These are phyloP conservation scores for Sesamia nonagrioides DNA, from an alignment of 1,140 invertebrate genomes.

Conservation along the genomic window DNA sequence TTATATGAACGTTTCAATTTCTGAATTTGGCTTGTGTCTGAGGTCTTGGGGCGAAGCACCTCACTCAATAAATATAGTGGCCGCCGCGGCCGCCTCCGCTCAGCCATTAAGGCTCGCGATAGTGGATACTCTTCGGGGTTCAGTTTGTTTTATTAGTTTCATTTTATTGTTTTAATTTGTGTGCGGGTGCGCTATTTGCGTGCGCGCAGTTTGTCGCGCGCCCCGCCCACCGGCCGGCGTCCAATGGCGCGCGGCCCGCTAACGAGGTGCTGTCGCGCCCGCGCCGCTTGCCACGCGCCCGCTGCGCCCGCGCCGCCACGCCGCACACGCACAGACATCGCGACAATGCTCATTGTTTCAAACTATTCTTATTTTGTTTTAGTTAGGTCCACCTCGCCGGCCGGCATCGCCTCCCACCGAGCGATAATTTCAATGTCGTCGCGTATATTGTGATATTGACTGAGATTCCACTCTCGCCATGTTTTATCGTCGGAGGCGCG, in stretches of 20 bases:
- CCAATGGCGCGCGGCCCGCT: conserved; percentile 76
- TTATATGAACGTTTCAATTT: too few relatives aligned
- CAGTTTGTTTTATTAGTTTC: conserved; percentile 85
- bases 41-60: conserved; percentile 56
- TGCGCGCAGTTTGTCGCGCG: conserved; percentile 84
- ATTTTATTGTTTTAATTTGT: conserved; percentile 88
- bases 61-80: conserved; percentile 81
- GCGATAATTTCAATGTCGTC: conserved; percentile 85
- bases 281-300: conserved; percentile 57
- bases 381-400: conserved; percentile 70
- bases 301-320: conserved; percentile 49
- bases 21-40: conserved; percentile 46
- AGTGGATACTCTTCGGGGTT: conserved; percentile 77
- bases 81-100: conserved; percentile 73
- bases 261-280: conserved; percentile 66
- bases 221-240: conserved; percentile 78
- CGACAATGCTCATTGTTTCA: conserved; percentile 85
- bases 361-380: conserved; percentile 83
- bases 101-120: conserved; percentile 85
- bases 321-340: conserved; percentile 57
- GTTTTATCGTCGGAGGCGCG: conserved; percentile 77
- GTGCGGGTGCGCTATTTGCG: conserved; percentile 85
- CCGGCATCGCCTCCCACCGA: conserved; percentile 80
- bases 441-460: conserved; percentile 84
- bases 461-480: conserved; percentile 80